Evolutionary conservation across 2,888 invertebrate genomes (phyloP), one percentile per base, ranked within the genome.

Genomic region (Anthophora plumipes): DNA sequence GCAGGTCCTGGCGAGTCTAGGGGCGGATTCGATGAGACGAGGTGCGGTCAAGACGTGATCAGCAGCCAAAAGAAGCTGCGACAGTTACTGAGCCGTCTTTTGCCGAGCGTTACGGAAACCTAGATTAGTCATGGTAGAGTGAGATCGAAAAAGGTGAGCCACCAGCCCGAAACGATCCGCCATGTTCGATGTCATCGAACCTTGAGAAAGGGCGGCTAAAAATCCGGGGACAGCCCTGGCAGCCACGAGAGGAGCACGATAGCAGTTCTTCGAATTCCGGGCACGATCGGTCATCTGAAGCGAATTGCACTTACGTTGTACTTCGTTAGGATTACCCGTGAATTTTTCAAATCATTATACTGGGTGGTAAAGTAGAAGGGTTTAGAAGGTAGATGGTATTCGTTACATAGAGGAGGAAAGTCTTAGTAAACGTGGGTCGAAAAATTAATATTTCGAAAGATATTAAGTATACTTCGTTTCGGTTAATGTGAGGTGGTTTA

Each of bases 1-100:
- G 39, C 25, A 61, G 78, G 82, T 82, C 83, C 84, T 82, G 70
- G 79, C 80, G 84, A 82, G 4, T 3, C 86, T 84, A 72, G 76
- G 81, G 83, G 83, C 79, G 84, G 85, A 78, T 85, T 84, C 80
- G 82, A 82, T 75, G 85, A 90, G 89, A 89, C 84, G 89, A 90
- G 88, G 89, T 88, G 90, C 90, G 92, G 92, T 92, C 91, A 91
- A 91, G 91, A 92, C 92, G 92, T 93, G 92, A 92, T 90, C 91
- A 86, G 92, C 89, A 92, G 84, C 71, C 89, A 73, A 85, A 91
- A 92, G 91, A 91, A 86, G 91, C 89, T 92, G 92, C 92, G 92
- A 92, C 92, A 92, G 89, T 92, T 88, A 90, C 88, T 87, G n/a
- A 85, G 84, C 81, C 85, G 84, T 87, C 87, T 89, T 88, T 73